Percentiles rank a stretch among this genome's conserved stretches.
Conservation (phyloP, 2,888 invertebrate species). For the Metopia argyrocephala region DNA sequence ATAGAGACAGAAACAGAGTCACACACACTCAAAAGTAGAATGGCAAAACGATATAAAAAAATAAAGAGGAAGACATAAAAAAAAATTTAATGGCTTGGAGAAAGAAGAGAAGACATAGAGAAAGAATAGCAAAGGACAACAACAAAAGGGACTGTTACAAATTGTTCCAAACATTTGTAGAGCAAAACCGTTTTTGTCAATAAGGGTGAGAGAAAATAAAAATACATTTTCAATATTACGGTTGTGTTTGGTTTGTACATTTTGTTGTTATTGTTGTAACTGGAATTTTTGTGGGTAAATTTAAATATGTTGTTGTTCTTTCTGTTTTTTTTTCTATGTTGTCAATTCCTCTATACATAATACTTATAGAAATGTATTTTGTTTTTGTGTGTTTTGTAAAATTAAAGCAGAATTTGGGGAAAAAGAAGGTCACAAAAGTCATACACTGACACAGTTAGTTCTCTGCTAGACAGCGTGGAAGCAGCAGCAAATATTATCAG, state of each 20-base stretch:
- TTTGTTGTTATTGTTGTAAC: slow-evolving; percentile 30
- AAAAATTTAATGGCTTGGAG: too few relatives aligned
- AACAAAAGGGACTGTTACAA: slow-evolving; percentile 33
- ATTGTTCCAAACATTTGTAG: slow-evolving; percentile 18
- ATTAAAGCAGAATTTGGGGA: slow-evolving; percentile 7
- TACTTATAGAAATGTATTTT: too few relatives aligned
- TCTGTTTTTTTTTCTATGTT: slow-evolving; percentile 19
- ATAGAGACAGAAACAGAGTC: slow-evolving; percentile 11
- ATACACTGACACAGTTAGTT: slow-evolving; percentile 63
- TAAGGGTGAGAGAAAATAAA: slow-evolving; percentile 49
- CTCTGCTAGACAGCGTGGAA: slow-evolving; percentile 62
- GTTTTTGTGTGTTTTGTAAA: not conserved
- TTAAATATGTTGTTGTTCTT: slow-evolving; percentile 13
- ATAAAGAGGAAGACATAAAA: slow-evolving; percentile 18
- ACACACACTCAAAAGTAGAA: too few relatives aligned
- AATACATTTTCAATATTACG: not conserved
- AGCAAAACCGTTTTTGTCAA: slow-evolving; percentile 32
- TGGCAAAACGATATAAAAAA: slow-evolving; percentile 27
- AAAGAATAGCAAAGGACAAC: slow-evolving; percentile 6
- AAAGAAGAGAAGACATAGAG: not conserved
- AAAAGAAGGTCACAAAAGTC: slow-evolving; percentile 64
- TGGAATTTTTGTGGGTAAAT: slow-evolving; percentile 31
- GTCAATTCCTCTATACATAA: slow-evolving; percentile 37
- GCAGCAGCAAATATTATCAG: slow-evolving; percentile 58
- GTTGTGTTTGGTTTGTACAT: not conserved